Base-by-base conservation (phyloP, 64 coral and sea anemone genomes). In the Exaiptasia diaphana region DNA sequence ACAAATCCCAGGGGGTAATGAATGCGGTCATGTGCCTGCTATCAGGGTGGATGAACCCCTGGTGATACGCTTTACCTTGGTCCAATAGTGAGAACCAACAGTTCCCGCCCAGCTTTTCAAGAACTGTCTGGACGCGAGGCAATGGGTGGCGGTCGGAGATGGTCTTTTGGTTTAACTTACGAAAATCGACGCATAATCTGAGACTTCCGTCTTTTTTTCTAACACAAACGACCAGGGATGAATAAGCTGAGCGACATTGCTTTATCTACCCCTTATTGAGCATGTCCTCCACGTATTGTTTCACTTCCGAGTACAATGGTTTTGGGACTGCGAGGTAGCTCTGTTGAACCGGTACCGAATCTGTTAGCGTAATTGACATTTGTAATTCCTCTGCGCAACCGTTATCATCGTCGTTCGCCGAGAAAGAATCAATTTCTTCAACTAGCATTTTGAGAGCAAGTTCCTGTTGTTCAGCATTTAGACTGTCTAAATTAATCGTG, bases 161-260 rank as follows among this genome's bases (percentile, higher is more conserved):
- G 52, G 79, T 83, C n/a, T 67, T 83, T 15, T 50, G 53, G 49
- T 83, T 41, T 45, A 83, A 42, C 45, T 58, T 58, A 48, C 64
- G 48, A 54, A 83, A 83, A 13, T 83, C 48, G 18, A 83, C 50
- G 38, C 79, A 80, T 24, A 82, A 45, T 70, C 43, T 49, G 44
- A 82, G 59, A 63, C 44, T 53, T 2, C 60, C 30, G 44, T 82
- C 79, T 56, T 24, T 65, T 65, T 82, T 69, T 43, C 63, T 1
- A 8, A 82, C 62, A 69, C 79, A 82, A 18, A 82, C 62, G 17
- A 82, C 61, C 22, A 63, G 64, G 63, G 79, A 82, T 33, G 79
- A 82, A 34, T 82, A 82, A 12, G 79, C 43, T 39, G 79, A 82
- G 8, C 41, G 79, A 14, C 61, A 82, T 43, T 50, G 46, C 63